Base-by-base conservation (phyloP, 2,888 invertebrate genomes). In the Cetonia aurata region DNA sequence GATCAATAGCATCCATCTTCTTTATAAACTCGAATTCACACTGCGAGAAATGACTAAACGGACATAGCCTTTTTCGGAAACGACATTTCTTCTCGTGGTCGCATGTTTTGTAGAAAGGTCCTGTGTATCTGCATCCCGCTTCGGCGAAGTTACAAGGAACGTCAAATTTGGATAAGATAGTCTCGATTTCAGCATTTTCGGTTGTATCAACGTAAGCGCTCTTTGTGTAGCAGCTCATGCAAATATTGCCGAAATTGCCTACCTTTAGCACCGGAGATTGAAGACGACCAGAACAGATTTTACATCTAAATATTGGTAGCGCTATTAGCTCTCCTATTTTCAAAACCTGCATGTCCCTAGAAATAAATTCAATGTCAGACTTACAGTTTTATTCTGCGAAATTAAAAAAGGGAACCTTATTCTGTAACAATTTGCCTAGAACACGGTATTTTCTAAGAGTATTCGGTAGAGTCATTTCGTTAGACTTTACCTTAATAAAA, bases 11-110 rank as follows among this genome's bases (percentile, higher is more conserved):
- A 13, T 56, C 56, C 6, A 3, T 6, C 2, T 9, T 37, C 6
- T 9, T 37, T 4, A 31, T 4, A 31, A 41, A 10, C 0, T 56
- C 15, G 4, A 1, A 9, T 13, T n/a, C 37, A 15, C 56, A 56
- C 41, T 56, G 6, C 13, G 33, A 15, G n/a, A 13, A 1, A 15
- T 56, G 41, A 6, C 3, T 0, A 17, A 56, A 56, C 8, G 56
- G 56, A 37, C 56, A 56, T 13, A 15, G 1, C 13, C n/a, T 33
- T n/a, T 13, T 12, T 15, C 31, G 33, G 37, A 37, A 56, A 10
- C 37, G 13, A 37, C 56, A 56, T 13, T 2, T 6, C 15, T 15
- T 56, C 37, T 56, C 56, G 37, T 56, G 56, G 1, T 42, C 56
- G 15, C 41, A 56, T 15, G 13, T 41, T n/a, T 37, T 56, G 13